Conservation (phyloP, 2,888 invertebrate genomes). For the Unio delphinus region DNA sequence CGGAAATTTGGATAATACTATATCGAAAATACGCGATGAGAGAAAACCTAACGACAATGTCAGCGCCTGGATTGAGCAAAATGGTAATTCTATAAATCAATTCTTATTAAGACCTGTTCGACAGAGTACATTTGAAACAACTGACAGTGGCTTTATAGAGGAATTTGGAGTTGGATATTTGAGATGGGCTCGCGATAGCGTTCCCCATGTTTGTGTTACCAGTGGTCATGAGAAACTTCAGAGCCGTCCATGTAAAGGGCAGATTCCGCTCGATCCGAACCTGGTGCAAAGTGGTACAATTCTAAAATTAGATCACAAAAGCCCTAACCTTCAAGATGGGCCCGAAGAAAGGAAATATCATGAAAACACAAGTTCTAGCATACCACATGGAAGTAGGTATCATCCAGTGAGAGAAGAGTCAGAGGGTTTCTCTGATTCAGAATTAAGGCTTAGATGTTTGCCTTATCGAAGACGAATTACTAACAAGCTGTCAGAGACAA, state of each 20-base stretch:
- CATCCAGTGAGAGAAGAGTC: conserved; percentile 18
- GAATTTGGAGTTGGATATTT: background rate
- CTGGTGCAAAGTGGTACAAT: conserved; percentile 28
- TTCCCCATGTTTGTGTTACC: background rate
- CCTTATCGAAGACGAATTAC: too few relatives aligned
- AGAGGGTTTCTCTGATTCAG: conserved; percentile 34
- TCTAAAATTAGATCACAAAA: background rate
- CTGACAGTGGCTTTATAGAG: conserved; percentile 47
- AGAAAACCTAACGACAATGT: conserved; percentile 2
- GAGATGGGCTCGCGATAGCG: background rate
- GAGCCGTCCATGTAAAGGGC: conserved; percentile 28
- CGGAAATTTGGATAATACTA: too few relatives aligned
- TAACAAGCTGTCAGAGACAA: too few relatives aligned
- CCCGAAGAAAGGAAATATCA: too few relatives aligned
- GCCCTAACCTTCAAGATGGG: too few relatives aligned
- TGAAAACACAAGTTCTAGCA: too few relatives aligned
- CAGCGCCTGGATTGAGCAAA: conserved; percentile 21
- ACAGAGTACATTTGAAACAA: conserved; percentile 50
- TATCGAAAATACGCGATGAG: too few relatives aligned
- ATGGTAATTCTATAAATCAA: conserved; percentile 8
- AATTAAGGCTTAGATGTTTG: conserved; percentile 4
- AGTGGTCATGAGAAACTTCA: conserved; percentile 28
- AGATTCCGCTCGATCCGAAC: conserved; percentile 31
- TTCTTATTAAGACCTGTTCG: conserved; percentile 22
- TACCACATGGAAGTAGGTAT: conserved; percentile 11